Evolutionary conservation across 2,113 vertebrate genomes (phyloP).

Genomic region (Piaya cayana): DNA sequence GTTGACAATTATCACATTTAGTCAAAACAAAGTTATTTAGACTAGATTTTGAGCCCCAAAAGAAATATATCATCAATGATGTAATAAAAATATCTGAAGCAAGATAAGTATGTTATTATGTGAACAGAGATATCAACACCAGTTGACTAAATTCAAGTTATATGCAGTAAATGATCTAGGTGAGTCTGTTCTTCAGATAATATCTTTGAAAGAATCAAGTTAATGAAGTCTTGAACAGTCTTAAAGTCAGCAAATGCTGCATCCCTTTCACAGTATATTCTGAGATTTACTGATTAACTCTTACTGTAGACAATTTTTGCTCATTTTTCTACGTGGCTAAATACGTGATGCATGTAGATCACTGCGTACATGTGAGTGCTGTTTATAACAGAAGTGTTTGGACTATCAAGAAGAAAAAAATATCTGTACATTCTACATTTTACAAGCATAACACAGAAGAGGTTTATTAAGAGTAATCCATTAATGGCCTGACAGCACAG

Average conservation of each 20-base stretch:
- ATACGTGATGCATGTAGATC: background rate
- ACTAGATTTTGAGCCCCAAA: background rate
- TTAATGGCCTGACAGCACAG: background rate
- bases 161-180: background rate
- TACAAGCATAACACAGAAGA: background rate
- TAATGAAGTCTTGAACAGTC: background rate
- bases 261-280: background rate
- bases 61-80: background rate
- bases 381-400: background rate
- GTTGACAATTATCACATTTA: background rate
- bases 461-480: background rate
- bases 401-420: background rate
- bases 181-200: background rate
- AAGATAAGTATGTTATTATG: background rate
- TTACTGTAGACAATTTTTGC: background rate
- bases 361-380: background rate
- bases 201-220: background rate
- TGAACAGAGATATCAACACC: background rate
- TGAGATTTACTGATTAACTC: background rate
- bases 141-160: background rate
- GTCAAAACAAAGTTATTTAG: background rate
- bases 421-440: background rate
- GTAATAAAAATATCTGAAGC: background rate
- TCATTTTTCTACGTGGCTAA: background rate
- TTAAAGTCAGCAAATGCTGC: constrained; percentile 10